A percentile compares a stretch with the other conserved stretches of the same genome.
phyloP scores from a whole-genome alignment of 1,140 invertebrate species.

The Brachionus asplanchnoidis region DNA sequence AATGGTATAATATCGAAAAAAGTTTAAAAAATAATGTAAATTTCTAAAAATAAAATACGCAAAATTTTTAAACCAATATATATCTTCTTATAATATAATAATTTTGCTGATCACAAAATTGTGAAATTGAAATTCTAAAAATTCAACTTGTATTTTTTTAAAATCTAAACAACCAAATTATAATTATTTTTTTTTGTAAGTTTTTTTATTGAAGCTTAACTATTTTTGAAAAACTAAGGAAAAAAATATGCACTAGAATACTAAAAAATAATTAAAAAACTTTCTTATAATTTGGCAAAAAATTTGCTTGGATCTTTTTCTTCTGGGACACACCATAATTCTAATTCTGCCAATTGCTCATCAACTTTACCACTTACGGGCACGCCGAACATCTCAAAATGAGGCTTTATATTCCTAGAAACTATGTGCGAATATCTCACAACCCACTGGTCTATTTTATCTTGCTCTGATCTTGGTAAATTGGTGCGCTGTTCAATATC shows the following conservation, averaged over 20 bases:
- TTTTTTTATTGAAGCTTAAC: no score
- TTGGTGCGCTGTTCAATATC: slow-evolving; percentile 17
- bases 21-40: no score
- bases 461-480: slow-evolving; percentile 41
- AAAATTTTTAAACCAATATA: no score
- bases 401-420: slow-evolving; percentile 41
- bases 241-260: not conserved
- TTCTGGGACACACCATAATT: not conserved
- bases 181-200: no score
- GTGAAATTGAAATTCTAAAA: no score
- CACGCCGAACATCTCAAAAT: slow-evolving; percentile 43
- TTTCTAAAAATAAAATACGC: no score
- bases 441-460: slow-evolving; percentile 44
- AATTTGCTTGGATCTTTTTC: slow-evolving; percentile 12
- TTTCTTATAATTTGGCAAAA: not conserved
- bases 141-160: no score
- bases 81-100: no score
- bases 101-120: no score
- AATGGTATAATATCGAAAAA: no score
- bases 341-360: not conserved
- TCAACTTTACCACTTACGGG: slow-evolving; percentile 16
- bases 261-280: not conserved
- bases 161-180: no score
- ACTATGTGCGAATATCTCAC: slow-evolving; percentile 35
- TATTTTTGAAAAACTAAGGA: no score